phyloP scores from a whole-genome alignment of 2,888 invertebrate genomes.

The Drosophila limbata region DNA sequence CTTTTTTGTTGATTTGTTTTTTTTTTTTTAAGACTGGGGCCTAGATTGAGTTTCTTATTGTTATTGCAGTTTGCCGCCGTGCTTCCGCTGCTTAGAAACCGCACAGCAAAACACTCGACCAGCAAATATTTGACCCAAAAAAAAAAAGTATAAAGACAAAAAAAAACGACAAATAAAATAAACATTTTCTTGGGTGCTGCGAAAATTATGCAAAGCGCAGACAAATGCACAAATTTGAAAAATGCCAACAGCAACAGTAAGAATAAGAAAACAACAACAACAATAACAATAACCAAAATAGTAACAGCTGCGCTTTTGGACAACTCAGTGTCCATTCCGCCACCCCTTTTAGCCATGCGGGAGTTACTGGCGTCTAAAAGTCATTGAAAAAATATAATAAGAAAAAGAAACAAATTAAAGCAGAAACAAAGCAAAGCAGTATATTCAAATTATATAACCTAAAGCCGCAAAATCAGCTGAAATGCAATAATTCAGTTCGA shows the following conservation, averaged over 20 bases:
- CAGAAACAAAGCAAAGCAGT: constrained; percentile 1
- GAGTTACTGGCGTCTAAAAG: constrained; percentile 45
- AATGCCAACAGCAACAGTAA: constrained; percentile 67
- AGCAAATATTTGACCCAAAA: constrained; percentile 66
- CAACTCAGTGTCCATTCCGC: not conserved
- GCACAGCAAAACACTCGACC: constrained; percentile 52
- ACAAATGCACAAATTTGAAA: constrained; percentile 78
- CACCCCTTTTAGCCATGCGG: constrained; percentile 19
- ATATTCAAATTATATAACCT: constrained; percentile 4
- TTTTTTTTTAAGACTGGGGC: constrained; percentile 19
- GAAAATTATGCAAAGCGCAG: constrained; percentile 75
- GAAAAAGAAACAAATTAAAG: constrained; percentile 26
- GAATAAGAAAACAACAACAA: constrained; percentile 29
- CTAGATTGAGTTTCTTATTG: constrained; percentile 40
- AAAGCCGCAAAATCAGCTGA: constrained; percentile 8
- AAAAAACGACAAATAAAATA: constrained; percentile 40
- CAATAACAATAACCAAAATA: constrained; percentile 19
- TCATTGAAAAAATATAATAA: constrained; percentile 22
- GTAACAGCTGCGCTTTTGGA: constrained; percentile 48
- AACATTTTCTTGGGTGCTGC: constrained; percentile 51
- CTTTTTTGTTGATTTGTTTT: constrained; percentile 50
- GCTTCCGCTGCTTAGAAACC: constrained; percentile 53
- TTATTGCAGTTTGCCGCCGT: constrained; percentile 17
- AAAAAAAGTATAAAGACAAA: constrained; percentile 20
- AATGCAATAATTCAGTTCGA: not conserved